These are phyloP conservation scores for Zaprionus kolodkinae DNA, from an alignment of 1,140 invertebrate genomes.

Conservation along the genomic window DNA sequence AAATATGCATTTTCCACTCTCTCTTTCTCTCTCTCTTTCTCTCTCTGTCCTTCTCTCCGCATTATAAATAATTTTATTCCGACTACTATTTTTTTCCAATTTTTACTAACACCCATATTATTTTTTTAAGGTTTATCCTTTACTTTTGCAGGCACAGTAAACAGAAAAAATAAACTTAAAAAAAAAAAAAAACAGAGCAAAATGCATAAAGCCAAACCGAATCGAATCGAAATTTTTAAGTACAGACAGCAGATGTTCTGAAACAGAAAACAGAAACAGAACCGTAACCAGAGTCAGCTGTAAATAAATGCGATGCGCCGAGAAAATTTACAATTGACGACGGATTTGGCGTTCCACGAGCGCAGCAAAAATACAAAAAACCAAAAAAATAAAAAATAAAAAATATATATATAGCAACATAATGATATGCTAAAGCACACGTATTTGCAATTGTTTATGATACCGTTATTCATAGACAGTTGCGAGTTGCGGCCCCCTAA, in stretches of 20 bases:
- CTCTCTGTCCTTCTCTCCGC: constrained; percentile 29
- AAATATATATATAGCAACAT: constrained; percentile 43
- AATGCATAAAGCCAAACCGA: constrained; percentile 49
- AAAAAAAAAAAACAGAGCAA: constrained; percentile 35
- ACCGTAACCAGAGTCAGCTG: constrained; percentile 65
- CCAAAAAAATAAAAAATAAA: constrained; percentile 26
- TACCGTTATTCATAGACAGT: constrained; percentile 60
- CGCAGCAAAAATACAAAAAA: constrained; percentile 44
- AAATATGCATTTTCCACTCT: neutral
- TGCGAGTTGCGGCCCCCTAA: constrained; percentile 51
- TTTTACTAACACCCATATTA: constrained; percentile 84
- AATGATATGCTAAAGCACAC: constrained; percentile 53
- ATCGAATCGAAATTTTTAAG: constrained; percentile 63
- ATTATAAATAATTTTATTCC: constrained; percentile 79
- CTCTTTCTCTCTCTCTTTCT: neutral
- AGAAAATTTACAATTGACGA: constrained; percentile 70
- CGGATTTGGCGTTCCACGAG: constrained; percentile 65
- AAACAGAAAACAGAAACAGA: constrained; percentile 45
- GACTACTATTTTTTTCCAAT: constrained; percentile 83
- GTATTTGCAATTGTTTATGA: constrained; percentile 53
- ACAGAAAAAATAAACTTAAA: constrained; percentile 49
- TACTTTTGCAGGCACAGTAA: constrained; percentile 85
- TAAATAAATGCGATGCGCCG: constrained; percentile 78
- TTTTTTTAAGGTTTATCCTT: constrained; percentile 85
- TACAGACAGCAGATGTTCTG: constrained; percentile 78